Base-by-base conservation (phyloP, 2,888 invertebrate species). In the Drosophila paracracens region DNA sequence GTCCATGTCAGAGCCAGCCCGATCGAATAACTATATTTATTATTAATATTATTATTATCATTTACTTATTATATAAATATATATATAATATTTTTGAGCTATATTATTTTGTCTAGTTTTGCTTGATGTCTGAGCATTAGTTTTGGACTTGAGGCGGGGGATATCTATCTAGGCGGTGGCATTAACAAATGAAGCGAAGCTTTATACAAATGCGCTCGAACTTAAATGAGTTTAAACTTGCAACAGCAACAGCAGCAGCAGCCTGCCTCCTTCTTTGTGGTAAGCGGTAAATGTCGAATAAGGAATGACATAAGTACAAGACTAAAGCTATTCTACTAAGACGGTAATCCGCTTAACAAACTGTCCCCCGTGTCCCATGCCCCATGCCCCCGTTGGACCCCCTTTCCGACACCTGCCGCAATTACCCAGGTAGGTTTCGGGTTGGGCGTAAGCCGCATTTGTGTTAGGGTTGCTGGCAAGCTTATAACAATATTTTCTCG, bases 401-500 rank as follows among this genome's bases (percentile, higher is more conserved):
- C 25, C 25, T 53, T 25, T 7, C 13, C 13, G n/a, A 21, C 10
- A 10, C 25, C 11, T 53, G 11, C 54, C 18, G 18, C 36, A 38
- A 27, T 54, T 56, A 56, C 13, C 7, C 11, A 18, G 8, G 18
- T 7, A 18, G 33, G 33, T 31, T 40, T 36, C 38, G 5, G 11
- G 52, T 43, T 21, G 13, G n/a, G 35, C 60, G 35, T 73, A 80
- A 76, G 62, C 62, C 59, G 68, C 54, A 66, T 76, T 76, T 72
- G 57, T 51, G 66, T 25, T 59, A 81, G 81, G 36, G 70, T 76
- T 76, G 76, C 62, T 62, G 13, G 35, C 48, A 67, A 40, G 33
- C 51, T 33, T 29, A 58, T 52, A 54, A 65, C 33, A 78, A 69
- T 69, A 74, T 70, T 73, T 73, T 69, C 36, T 43, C 54, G 50